Base-by-base conservation (phyloP, 1,140 invertebrate species). In the Orussus abietinus region DNA sequence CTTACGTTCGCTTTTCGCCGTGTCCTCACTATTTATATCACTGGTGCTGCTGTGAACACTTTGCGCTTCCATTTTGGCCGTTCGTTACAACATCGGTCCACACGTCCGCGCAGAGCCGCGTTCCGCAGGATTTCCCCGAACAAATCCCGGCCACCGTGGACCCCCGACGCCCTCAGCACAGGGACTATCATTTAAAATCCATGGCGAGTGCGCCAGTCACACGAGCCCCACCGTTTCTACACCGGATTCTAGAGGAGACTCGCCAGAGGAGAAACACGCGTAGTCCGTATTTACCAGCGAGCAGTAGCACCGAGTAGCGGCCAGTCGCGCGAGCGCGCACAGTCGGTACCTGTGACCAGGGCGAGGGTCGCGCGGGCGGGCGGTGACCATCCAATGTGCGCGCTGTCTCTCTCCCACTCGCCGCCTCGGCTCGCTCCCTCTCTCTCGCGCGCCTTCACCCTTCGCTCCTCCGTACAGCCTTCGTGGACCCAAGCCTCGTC, bases 1-100 rank as follows among this genome's bases (percentile, higher is more conserved):
- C 67, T 72, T 65, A 69, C 68, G 45, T 39, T 71, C 68, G 49
- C 37, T 63, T 56, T 55, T 69, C 38, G 57, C 51, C 39, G 59
- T 45, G 48, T 70, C 70, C 55, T 72, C 70, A 67, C 66, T 72
- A 73, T 73, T 73, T 72, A 73, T 71, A 70, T 72, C 70, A 58
- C 65, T 71, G 62, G 64, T 72, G 64, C 64, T 69, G 58, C 68
- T 62, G 50, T 68, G 64, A 59, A 69, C 63, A 57, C 61, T 68
- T 56, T 58, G 64, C 60, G 69, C 69, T 66, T 73, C 70, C 70
- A 73, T 73, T 69, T 73, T 73, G 65, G 62, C 59, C 45, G 56
- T 52, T 49, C 49, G 62, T 68, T 70, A 67, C 58, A 66, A 62
- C 65, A 70, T 67, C 59, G 57, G 48, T 46, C 52, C 49, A 22